Base-by-base conservation (phyloP, 2,888 invertebrate genomes). In the Agonopterix arenella region DNA sequence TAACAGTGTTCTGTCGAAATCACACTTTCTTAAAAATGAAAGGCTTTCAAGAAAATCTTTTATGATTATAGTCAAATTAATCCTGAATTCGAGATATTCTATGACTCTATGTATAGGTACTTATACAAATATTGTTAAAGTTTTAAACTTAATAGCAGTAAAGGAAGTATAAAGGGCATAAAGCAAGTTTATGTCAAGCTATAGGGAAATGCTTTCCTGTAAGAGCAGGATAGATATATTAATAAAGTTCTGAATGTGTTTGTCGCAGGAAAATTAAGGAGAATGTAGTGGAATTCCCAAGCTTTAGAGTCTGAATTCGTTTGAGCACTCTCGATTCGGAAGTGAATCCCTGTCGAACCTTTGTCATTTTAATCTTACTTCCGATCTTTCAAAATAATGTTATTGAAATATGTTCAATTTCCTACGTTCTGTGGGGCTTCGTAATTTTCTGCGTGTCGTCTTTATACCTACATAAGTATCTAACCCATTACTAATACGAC, bases 341-440 rank as follows among this genome's bases (percentile, higher is more conserved):
- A 66, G 64, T 65, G 70, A 68, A 62, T 71, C 76, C 76, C 80
- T 82, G 85, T 85, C 85, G 84, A 85, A 86, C 86, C 88, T 88
- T 84, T 88, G 88, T 88, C 86, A 88, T 84, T 84, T 78, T 85
- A 84, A 86, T 86, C 86, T 76, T 69, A 76, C 76, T 85, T 85
- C 85, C 84, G 84, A 88, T 86, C 85, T 85, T 83, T 78, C 82
- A 77, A 85, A 84, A 85, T 86, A 81, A 86, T 81, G 75, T 84
- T 84, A 86, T 88, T 88, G 85, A 88, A 85, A 86, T 86, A 88
- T 86, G 85, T 86, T 84, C 83, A 84, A 86, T 86, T 85, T 88
- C 86, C 85, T 78, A 72, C 66, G 70, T 72, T 76, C 74, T 62
- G 73, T 71, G 72, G 70, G 62, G 73, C 57, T 75, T 76, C 55